Evolutionary conservation across 2,888 invertebrate genomes (phyloP).

Genomic region (Empis livida): DNA sequence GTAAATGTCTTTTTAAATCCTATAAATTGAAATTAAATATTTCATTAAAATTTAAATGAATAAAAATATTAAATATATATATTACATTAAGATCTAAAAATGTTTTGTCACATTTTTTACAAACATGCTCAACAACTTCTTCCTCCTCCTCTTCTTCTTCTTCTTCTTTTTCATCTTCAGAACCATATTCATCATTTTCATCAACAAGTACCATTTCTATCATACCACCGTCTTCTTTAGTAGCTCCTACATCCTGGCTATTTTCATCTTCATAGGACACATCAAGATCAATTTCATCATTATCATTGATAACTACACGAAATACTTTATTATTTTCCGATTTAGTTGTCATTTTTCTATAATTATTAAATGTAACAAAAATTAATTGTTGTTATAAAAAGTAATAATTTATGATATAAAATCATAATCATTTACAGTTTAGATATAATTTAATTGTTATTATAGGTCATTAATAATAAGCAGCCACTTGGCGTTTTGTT

Average conservation of each 20-base stretch:
- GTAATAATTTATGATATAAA: too few species aligned
- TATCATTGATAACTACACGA: neutral
- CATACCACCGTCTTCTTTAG: neutral
- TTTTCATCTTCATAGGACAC: neutral
- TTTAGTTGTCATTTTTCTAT: neutral
- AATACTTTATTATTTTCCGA: neutral
- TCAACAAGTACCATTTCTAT: slow-evolving; percentile 8
- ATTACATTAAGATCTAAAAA: slow-evolving; percentile 8
- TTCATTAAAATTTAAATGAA: too few species aligned
- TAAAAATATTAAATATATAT: too few species aligned
- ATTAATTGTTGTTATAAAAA: too few species aligned
- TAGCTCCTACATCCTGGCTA: neutral
- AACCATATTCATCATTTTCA: neutral
- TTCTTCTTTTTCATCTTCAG: slow-evolving; percentile 11
- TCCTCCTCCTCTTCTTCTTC: slow-evolving; percentile 22
- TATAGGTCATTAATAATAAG: too few species aligned
- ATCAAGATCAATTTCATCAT: neutral
- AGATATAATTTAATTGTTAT: too few species aligned
- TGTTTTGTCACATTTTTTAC: slow-evolving; percentile 11
- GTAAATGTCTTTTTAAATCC: slow-evolving; percentile 7
- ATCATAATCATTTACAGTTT: too few species aligned
- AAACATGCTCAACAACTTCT: slow-evolving; percentile 13
- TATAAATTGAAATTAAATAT: slow-evolving; percentile 1
- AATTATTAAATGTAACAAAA: too few species aligned
- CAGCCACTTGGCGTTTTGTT: too few species aligned